phyloP scores from a whole-genome alignment of 2,888 invertebrate species.

The Dryocosmus kuriphilus region DNA sequence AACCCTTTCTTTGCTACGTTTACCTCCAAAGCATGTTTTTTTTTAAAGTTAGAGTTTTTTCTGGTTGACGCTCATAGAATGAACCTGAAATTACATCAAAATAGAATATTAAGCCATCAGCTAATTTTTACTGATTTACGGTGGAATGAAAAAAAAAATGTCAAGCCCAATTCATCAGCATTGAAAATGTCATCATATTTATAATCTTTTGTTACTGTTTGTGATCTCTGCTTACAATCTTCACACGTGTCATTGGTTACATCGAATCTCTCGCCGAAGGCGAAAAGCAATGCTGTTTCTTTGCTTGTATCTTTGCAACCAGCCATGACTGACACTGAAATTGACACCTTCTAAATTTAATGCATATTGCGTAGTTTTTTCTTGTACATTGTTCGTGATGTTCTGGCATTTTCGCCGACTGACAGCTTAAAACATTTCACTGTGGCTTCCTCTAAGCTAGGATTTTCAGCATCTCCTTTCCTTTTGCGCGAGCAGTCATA shows the following conservation, averaged over 20 bases:
- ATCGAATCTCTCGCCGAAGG: constrained; percentile 58
- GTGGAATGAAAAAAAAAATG: too few species aligned
- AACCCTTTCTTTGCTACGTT: constrained; percentile 68
- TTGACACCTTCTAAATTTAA: too few species aligned
- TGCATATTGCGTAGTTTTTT: too few species aligned
- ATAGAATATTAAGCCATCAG: too few species aligned
- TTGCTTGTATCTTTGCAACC: too few species aligned
- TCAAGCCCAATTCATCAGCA: constrained; percentile 47
- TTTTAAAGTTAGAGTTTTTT: too few species aligned
- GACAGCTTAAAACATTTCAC: too few species aligned
- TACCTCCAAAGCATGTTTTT: constrained; percentile 69
- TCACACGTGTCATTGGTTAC: constrained; percentile 58
- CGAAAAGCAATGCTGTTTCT: too few species aligned
- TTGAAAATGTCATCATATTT: too few species aligned
- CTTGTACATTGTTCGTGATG: constrained; percentile 29
- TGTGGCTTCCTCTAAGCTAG: too few species aligned
- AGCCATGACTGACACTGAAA: constrained; percentile 62
- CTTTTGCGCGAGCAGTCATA: constrained; percentile 40
- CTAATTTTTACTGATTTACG: too few species aligned
- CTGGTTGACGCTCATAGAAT: constrained; percentile 63
- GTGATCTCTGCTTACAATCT: constrained; percentile 61
- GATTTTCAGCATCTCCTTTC: constrained; percentile 40
- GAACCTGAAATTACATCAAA: constrained; percentile 55
- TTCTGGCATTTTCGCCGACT: constrained; percentile 24
- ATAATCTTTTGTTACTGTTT: too few species aligned